Conservation (phyloP, 2,888 invertebrate species). For the Netelia fuscicornis region DNA sequence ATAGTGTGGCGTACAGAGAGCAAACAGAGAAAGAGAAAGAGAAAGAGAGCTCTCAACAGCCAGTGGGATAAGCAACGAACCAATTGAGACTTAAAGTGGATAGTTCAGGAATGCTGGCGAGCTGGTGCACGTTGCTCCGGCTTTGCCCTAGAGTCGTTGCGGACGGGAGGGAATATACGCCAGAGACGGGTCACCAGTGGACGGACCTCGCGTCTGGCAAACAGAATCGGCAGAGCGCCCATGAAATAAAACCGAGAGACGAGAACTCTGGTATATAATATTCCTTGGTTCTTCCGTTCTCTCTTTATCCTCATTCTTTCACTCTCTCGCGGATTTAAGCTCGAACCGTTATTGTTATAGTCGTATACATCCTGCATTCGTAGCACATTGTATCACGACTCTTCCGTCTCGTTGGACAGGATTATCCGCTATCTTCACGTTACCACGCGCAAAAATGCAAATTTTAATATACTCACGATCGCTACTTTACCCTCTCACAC, state of each 20-base stretch:
- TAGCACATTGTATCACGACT: conserved; percentile 51
- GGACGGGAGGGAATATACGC: conserved; percentile 17
- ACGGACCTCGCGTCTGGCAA: conserved; percentile 42
- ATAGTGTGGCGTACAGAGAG: conserved; percentile 34
- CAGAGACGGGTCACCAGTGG: conserved; percentile 56
- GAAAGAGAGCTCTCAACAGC: conserved; percentile 24
- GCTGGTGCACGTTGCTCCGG: neutral
- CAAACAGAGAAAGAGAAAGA: neutral
- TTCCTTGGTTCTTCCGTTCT: conserved; percentile 45
- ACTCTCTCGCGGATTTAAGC: conserved; percentile 52
- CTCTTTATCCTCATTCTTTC: neutral
- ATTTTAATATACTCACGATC: conserved; percentile 49
- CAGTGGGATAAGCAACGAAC: conserved; percentile 66
- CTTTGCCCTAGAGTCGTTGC: conserved; percentile 34
- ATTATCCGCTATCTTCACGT: conserved; percentile 63
- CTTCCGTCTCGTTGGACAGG: conserved; percentile 52
- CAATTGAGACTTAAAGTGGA: conserved; percentile 70
- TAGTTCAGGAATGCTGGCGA: conserved; percentile 64
- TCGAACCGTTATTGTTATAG: conserved; percentile 56
- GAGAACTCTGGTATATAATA: conserved; percentile 2
- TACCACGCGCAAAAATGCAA: conserved; percentile 56
- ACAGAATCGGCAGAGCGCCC: conserved; percentile 1
- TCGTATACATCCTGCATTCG: conserved; percentile 29
- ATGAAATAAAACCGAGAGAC: conserved; percentile 30
- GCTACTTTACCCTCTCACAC: conserved; percentile 36